Conservation (phyloP, 2,888 invertebrate species). For the Clanis bilineata region DNA sequence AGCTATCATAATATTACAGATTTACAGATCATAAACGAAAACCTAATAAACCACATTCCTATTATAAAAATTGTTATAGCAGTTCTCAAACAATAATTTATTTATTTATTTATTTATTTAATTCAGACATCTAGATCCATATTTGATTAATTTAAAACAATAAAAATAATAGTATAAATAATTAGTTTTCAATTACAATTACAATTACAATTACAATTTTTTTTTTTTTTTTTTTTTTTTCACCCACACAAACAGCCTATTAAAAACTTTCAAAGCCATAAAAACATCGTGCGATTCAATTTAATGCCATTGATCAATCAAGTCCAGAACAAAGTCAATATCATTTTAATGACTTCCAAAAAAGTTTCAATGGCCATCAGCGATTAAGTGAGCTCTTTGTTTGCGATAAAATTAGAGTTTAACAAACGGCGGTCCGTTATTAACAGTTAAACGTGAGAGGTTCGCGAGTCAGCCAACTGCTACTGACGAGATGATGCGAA, state of each 20-base stretch:
- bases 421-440: conserved; percentile 47
- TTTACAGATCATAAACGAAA: neutral
- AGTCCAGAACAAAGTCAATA: neutral
- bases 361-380: neutral
- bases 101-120: too few relatives aligned
- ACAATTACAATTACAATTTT: too few relatives aligned
- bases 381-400: conserved; percentile 7
- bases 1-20: too few relatives aligned
- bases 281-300: neutral
- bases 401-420: conserved; percentile 29
- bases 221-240: too few relatives aligned
- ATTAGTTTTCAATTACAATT: too few relatives aligned
- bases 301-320: neutral
- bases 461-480: conserved; percentile 2
- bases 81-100: neutral
- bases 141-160: too few relatives aligned
- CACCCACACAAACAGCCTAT: neutral
- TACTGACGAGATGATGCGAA: conserved; percentile 1
- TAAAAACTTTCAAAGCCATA: neutral
- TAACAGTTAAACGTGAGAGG: conserved; percentile 36
- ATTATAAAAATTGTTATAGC: neutral
- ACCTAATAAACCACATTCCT: neutral
- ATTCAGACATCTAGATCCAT: too few relatives aligned
- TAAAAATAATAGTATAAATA: too few relatives aligned
- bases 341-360: neutral